Conservation (phyloP, 1,140 invertebrate species). For the Andrena cerasifolii region DNA sequence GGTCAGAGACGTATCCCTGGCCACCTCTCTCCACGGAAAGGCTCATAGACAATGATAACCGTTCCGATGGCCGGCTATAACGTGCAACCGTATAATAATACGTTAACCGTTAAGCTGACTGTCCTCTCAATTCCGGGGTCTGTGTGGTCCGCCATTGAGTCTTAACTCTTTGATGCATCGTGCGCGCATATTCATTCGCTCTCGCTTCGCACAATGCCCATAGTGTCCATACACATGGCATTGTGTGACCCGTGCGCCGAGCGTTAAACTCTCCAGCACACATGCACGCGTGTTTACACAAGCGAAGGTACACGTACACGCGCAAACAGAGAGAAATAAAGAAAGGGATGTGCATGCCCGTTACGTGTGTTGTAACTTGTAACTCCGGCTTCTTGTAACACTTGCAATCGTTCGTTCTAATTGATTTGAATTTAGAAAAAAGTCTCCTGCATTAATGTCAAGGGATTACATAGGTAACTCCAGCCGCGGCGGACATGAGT, state of each 20-base stretch:
- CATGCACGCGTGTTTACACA: background rate
- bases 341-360: background rate
- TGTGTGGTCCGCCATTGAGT: conserved; percentile 74
- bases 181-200: conserved; percentile 73
- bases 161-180: conserved; percentile 76
- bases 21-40: conserved; percentile 6
- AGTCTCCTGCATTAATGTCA: too few relatives aligned
- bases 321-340: conserved; percentile 12
- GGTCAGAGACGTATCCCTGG: conserved; percentile 44
- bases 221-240: conserved; percentile 71
- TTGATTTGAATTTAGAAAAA: too few relatives aligned
- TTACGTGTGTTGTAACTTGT: conserved; percentile 23
- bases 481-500: too few relatives aligned
- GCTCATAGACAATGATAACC: conserved; percentile 57
- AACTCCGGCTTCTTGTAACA: too few relatives aligned
- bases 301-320: background rate
- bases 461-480: too few relatives aligned
- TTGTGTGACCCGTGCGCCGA: conserved; percentile 70
- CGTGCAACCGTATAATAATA: conserved; percentile 66
- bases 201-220: conserved; percentile 70
- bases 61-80: conserved; percentile 51
- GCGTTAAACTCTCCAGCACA: conserved; percentile 70
- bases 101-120: conserved; percentile 73
- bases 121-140: conserved; percentile 71
- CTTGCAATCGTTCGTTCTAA: too few relatives aligned